Percentiles rank a stretch among this genome's conserved stretches.
Conservation (phyloP, 1,140 invertebrate genomes). For the Calephelis virginiensis region DNA sequence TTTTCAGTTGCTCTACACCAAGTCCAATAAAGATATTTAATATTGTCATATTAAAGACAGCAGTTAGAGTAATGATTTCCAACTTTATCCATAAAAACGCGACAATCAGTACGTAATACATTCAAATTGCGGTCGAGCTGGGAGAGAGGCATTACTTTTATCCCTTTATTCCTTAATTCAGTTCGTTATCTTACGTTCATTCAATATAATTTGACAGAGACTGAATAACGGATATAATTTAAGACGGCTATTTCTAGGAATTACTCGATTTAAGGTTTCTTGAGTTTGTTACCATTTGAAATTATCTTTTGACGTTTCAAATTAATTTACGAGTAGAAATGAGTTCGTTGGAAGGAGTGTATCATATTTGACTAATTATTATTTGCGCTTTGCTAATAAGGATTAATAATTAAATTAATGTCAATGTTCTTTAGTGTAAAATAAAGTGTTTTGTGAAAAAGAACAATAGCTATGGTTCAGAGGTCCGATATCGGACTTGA, state of each 20-base stretch:
- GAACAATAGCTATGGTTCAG: no score
- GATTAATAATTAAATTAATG: no score
- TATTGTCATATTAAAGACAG: constrained; percentile 7
- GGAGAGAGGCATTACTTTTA: constrained; percentile 27
- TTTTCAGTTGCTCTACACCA: no score
- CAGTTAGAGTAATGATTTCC: constrained; percentile 23
- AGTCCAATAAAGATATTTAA: background rate
- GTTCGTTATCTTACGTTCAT: constrained; percentile 29
- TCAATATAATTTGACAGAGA: constrained; percentile 13
- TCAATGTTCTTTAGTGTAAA: no score
- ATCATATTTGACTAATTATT: no score
- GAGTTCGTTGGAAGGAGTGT: no score
- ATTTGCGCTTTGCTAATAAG: no score
- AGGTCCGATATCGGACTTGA: no score
- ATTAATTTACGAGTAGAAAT: no score
- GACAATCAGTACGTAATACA: constrained; percentile 30
- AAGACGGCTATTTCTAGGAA: background rate
- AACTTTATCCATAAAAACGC: constrained; percentile 28
- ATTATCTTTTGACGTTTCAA: background rate
- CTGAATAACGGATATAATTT: constrained; percentile 11
- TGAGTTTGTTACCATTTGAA: background rate
- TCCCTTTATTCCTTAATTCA: constrained; percentile 31
- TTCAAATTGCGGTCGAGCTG: constrained; percentile 30
- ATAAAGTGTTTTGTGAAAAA: no score
- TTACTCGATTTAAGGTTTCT: background rate